Evolutionary conservation across 1,140 invertebrate species (phyloP), one percentile per base, ranked within the genome.

Genomic region (Asbolus verrucosus): DNA sequence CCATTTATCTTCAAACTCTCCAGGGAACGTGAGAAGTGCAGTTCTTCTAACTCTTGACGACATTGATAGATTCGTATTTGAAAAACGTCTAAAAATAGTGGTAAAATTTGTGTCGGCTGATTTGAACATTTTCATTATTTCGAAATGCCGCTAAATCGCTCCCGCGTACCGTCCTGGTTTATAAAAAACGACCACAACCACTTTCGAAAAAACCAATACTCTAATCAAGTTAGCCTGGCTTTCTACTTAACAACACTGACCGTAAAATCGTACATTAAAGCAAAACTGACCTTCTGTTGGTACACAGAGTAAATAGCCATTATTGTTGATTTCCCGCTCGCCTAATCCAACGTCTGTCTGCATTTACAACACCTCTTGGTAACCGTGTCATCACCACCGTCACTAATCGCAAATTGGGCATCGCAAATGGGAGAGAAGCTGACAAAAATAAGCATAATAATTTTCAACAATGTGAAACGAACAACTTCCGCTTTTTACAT

Each of bases 331-430:
- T 36, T 30, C 21, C 21, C 43, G 43, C 3, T 46, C 19, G 41
- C 41, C 15, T 6, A 54, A 27, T 54, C 46, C 14, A 21, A 54
- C 19, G 27, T 54, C 46, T 54, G 46, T 54, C 46, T 14, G 46
- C 21, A 27, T 27, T 54, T 50, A 9, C 9, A 24, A 50, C 16
- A 50, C 43, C 33, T 50, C 9, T 21, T 24, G 18, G 13, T 21
- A 54, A 54, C 21, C 46, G 46, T 54, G 46, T 30, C 46, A 11
- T 36, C 21, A 54, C 21, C 46, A 54, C 43, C 43, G 43, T 50
- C 21, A 21, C 24, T 24, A 54, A 54, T 54, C 19, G 21, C 19
- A 54, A 54, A 54, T 54, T 54, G 46, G 46, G 46, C 46, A 54
- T 54, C 46, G 13, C 46, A 11, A 54, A 54, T 54, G 46, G 4